phyloP scores from a whole-genome alignment of 2,888 invertebrate genomes.

The Pollenia amentaria region DNA sequence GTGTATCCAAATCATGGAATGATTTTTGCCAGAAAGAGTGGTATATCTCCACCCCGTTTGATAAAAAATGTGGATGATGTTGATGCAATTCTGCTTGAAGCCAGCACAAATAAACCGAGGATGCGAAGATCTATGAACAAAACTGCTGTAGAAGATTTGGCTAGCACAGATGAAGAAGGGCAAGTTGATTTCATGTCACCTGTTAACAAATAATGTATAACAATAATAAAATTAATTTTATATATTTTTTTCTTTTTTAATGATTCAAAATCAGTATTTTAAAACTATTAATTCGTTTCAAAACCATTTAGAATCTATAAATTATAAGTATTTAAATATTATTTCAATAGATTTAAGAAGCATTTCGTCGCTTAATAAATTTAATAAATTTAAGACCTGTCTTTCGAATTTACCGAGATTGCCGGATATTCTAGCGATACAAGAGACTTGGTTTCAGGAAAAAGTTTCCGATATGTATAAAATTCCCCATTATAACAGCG shows the following conservation, averaged over 20 bases:
- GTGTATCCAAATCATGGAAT: background rate
- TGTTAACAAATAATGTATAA: background rate
- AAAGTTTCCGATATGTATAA: too few relatives aligned
- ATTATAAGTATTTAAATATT: too few relatives aligned
- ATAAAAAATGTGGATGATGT: background rate
- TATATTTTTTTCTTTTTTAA: background rate
- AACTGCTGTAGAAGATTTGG: background rate
- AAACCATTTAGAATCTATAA: too few relatives aligned
- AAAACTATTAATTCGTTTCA: background rate
- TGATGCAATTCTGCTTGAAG: background rate
- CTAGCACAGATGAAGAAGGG: background rate
- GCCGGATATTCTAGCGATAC: too few relatives aligned
- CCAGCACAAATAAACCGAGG: background rate
- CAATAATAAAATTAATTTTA: too few relatives aligned
- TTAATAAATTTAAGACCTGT: background rate
- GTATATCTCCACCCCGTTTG: too few relatives aligned
- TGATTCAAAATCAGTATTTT: background rate
- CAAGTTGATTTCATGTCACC: background rate
- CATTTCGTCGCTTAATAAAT: too few relatives aligned
- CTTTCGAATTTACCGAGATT: too few relatives aligned
- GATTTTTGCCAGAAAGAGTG: background rate
- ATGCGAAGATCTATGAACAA: background rate
- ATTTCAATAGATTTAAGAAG: too few relatives aligned
- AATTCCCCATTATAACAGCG: too few relatives aligned
- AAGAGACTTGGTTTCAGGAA: too few relatives aligned